Conservation (phyloP, 2,797 vertebrate genomes). For the Danio aesculapii region DNA sequence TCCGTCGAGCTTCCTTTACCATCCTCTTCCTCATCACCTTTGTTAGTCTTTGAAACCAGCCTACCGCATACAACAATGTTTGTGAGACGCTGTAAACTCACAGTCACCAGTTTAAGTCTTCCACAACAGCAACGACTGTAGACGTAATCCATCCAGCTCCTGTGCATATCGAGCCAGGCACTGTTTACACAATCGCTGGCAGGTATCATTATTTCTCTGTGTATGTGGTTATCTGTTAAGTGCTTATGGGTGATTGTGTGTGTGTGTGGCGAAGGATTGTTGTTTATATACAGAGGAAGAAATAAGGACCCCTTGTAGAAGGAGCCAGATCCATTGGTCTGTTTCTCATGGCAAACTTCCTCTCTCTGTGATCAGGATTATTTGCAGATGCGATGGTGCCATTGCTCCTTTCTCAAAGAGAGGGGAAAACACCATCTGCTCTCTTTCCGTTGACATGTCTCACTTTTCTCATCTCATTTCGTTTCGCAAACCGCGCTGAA, state of each 20-base stretch:
- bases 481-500: slow-evolving; percentile 51
- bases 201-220: slow-evolving; percentile 77
- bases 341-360: slow-evolving; percentile 56
- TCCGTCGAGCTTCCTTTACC: slow-evolving; percentile 23
- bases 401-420: slow-evolving; percentile 49
- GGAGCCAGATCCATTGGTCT: slow-evolving; percentile 45
- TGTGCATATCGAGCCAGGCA: slow-evolving; percentile 61
- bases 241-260: slow-evolving; percentile 46
- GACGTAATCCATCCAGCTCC: slow-evolving; percentile 50
- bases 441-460: slow-evolving; percentile 61
- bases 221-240: slow-evolving; percentile 49
- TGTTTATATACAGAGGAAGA: slow-evolving; percentile 63
- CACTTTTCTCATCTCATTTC: slow-evolving; percentile 20
- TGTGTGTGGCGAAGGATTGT: slow-evolving; percentile 67
- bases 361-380: slow-evolving; percentile 57
- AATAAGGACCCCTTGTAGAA: slow-evolving; percentile 51
- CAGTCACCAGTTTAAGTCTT: slow-evolving; percentile 39
- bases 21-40: slow-evolving; percentile 12
- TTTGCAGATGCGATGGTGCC: slow-evolving; percentile 63
- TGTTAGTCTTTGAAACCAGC: slow-evolving; percentile 28
- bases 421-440: slow-evolving; percentile 63
- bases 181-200: slow-evolving; percentile 82
- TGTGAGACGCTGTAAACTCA: slow-evolving; percentile 53
- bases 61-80: slow-evolving; percentile 44
- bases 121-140: slow-evolving; percentile 49